Percentiles rank a stretch among this genome's conserved stretches.
Evolutionary conservation across 2,888 invertebrate species (phyloP).

Genomic region (Ichneumoninae sp.): DNA sequence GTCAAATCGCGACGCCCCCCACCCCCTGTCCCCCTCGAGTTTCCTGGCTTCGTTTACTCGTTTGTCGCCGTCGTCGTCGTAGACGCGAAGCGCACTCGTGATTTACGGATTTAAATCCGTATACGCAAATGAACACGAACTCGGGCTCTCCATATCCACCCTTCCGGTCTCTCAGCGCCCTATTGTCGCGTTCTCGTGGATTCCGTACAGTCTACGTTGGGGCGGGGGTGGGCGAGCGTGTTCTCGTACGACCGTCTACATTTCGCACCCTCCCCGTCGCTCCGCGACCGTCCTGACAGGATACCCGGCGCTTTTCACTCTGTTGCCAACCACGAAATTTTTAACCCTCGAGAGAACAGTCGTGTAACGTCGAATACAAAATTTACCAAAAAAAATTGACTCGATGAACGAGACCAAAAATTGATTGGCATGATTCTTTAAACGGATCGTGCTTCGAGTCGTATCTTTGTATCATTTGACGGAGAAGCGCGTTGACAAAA

Average conservation of each 20-base stretch:
- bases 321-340: constrained; percentile 59
- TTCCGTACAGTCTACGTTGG: constrained; percentile 20
- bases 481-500: no score
- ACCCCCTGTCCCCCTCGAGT: constrained; percentile 21
- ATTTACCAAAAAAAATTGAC: neutral
- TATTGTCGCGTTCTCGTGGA: constrained; percentile 62
- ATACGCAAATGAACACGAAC: constrained; percentile 62
- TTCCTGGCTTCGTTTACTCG: constrained; percentile 62
- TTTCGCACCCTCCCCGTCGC: constrained; percentile 45
- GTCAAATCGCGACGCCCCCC: constrained; percentile 35
- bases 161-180: constrained; percentile 65
- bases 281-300: constrained; percentile 31
- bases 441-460: neutral
- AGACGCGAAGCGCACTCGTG: constrained; percentile 43
- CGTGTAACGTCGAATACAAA: neutral
- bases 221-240: neutral
- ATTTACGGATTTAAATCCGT: constrained; percentile 66
- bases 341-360: constrained; percentile 37
- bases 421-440: neutral
- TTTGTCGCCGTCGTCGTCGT: constrained; percentile 54
- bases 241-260: constrained; percentile 16
- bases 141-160: constrained; percentile 42
- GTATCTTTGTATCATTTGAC: no score
- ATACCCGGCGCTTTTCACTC: constrained; percentile 41
- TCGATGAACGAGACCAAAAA: neutral